Base-by-base conservation (phyloP, 2,888 invertebrate genomes). In the Acanthosoma haemorrhoidale region DNA sequence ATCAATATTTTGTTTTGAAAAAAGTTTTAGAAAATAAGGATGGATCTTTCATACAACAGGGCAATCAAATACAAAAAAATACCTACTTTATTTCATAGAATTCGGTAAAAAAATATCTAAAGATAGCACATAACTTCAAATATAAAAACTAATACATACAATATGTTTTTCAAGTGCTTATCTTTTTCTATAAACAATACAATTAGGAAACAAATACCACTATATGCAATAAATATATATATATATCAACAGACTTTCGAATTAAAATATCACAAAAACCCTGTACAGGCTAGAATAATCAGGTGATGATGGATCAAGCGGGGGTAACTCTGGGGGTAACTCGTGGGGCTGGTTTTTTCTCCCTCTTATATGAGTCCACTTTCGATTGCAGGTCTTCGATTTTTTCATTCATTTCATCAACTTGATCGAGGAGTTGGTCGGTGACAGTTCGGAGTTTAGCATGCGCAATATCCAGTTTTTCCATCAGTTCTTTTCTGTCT, bases 331-430 rank as follows among this genome's bases (percentile, higher is more conserved):
- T 32, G 85, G 84, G 69, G 13, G 71, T 60, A 31, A 29, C 57
- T n/a, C 43, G 16, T 41, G 68, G 80, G n/a, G n/a, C n/a, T n/a
- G n/a, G n/a, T n/a, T n/a, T n/a, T n/a, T n/a, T n/a, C 78, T 34
- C 76, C 51, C n/a, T 51, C 41, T 57, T 15, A 43, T 75, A 77
- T 75, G 66, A 75, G 74, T 69, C 78, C 75, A 73, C 77, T 75
- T 71, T 76, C 71, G 66, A 76, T 74, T 69, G 71, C 5, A 75
- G 72, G 4, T 82, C 81, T 67, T 82, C 82, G 70, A 86, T 85
- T 78, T 88, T 87, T 78, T 84, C 84, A 76, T 86, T 86, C 70
- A 86, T 83, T n/a, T 85, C 82, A 77, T 88, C 88, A 31, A 88
- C 80, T 78, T 88, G 86, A 60, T 83, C 79, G 13, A 88, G 82